These are phyloP conservation scores for Smithornis capensis DNA, from an alignment of 2,113 vertebrate species.

Conservation along the genomic window DNA sequence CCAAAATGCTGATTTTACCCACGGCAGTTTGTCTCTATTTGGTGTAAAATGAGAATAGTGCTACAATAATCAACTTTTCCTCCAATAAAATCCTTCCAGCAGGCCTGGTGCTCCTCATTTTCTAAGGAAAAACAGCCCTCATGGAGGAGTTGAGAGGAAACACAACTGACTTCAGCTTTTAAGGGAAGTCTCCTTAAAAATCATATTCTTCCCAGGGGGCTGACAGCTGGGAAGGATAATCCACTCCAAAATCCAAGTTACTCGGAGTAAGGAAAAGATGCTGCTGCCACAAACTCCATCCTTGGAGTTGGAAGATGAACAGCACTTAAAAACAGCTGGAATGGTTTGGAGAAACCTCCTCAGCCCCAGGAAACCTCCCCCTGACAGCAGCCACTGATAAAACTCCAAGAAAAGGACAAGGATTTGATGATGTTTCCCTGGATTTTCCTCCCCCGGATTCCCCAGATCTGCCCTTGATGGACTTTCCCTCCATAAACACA, in stretches of 20 bases:
- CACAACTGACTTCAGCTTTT: background rate
- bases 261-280: background rate
- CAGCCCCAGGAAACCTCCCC: background rate
- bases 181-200: background rate
- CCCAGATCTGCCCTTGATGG: background rate
- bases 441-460: background rate
- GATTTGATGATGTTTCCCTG: background rate
- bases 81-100: background rate
- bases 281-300: background rate
- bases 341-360: background rate
- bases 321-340: background rate
- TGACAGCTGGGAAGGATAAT: background rate
- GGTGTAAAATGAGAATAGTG: background rate
- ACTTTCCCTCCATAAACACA: background rate
- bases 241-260: background rate
- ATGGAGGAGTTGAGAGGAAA: background rate
- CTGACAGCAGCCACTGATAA: background rate
- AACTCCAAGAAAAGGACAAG: background rate
- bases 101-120: background rate
- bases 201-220: background rate
- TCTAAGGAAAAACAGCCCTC: background rate
- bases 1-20: background rate
- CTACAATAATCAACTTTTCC: background rate
- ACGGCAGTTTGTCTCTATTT: background rate
- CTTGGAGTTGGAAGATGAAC: background rate